Base-by-base conservation (phyloP, 2,113 vertebrate genomes). In the western clawed frog (Xenopus tropicalis) region DNA sequence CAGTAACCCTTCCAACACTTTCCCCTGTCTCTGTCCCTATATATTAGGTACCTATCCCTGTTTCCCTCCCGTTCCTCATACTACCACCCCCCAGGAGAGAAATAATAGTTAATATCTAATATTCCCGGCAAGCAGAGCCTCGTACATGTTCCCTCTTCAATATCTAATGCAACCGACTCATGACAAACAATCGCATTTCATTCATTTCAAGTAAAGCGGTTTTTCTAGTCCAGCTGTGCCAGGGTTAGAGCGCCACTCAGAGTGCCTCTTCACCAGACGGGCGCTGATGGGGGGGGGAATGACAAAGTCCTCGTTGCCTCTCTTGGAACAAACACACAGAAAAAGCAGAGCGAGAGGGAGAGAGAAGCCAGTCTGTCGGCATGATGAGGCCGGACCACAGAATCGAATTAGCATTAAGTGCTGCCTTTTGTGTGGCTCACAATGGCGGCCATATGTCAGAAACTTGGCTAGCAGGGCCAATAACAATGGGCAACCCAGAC, bases 391-490 rank as follows among this genome's bases (percentile, higher is more conserved):
- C 78, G 48, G 82, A 79, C 72, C 52, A 51, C 42, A 74, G 70
- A 59, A 46, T 20, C 42, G 24, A 80, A 79, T 81, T 56, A 78
- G 61, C 77, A 19, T 78, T 69, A 66, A 84, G 81, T 56, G 72
- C 69, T 69, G 20, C 71, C 29, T 78, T 81, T 81, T 82, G 80
- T 80, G 66, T 1, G 1, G 21, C 24, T 52, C 54, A 81, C 83
- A 84, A 86, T 83, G 71, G 16, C 67, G 78, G 69, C 83, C 84
- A 82, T 83, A 84, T 86, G 84, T 78, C 79, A 70, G 42, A 71
- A 78, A 66, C 1, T 0, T 54, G 72, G 61, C 68, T 52, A 74
- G 77, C 80, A 65, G 80, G 63, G n/a, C 29, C 21, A 2, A 24
- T 1, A 37, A 70, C 74, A 66, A 68, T 70, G 11, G 62, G 69